These are phyloP conservation scores for Hedya salicella DNA, from an alignment of 2,888 invertebrate genomes.

Conservation along the genomic window DNA sequence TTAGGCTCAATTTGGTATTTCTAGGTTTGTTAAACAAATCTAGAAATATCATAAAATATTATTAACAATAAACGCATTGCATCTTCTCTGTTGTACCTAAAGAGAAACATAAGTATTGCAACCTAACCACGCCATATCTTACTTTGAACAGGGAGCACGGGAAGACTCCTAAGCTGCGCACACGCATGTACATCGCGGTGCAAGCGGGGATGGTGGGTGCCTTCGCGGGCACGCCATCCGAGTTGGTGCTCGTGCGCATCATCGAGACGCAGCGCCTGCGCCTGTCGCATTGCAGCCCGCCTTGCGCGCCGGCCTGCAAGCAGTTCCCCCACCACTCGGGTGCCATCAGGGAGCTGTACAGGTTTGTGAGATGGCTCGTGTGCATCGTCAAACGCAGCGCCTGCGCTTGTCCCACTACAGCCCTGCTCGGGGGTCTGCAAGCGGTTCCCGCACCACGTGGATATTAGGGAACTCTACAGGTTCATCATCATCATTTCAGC, in stretches of 20 bases:
- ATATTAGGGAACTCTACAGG: neutral
- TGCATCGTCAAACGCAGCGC: slow-evolving; percentile 92
- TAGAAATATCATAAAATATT: no score
- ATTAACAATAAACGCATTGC: no score
- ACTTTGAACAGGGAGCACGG: slow-evolving; percentile 83
- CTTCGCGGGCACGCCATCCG: slow-evolving; percentile 97
- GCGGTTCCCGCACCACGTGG: slow-evolving; percentile 44
- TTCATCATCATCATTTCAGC: no score
- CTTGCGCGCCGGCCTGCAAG: slow-evolving; percentile 88
- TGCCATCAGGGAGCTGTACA: neutral
- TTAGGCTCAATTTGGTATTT: no score
- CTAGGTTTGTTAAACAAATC: no score
- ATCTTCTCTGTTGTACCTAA: no score
- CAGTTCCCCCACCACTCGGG: slow-evolving; percentile 35
- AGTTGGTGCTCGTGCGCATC: slow-evolving; percentile 97
- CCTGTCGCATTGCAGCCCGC: slow-evolving; percentile 93
- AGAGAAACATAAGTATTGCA: no score
- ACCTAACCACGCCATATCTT: no score
- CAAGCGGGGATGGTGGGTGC: slow-evolving; percentile 92
- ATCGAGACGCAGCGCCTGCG: slow-evolving; percentile 89
- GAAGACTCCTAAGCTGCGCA: slow-evolving; percentile 88
- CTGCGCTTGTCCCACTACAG: slow-evolving; percentile 94
- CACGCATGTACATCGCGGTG: slow-evolving; percentile 92
- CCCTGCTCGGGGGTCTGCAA: slow-evolving; percentile 89
- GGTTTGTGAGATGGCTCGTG: slow-evolving; percentile 86